phyloP scores from a whole-genome alignment of 2,888 invertebrate species.

The Torymus texanus region DNA sequence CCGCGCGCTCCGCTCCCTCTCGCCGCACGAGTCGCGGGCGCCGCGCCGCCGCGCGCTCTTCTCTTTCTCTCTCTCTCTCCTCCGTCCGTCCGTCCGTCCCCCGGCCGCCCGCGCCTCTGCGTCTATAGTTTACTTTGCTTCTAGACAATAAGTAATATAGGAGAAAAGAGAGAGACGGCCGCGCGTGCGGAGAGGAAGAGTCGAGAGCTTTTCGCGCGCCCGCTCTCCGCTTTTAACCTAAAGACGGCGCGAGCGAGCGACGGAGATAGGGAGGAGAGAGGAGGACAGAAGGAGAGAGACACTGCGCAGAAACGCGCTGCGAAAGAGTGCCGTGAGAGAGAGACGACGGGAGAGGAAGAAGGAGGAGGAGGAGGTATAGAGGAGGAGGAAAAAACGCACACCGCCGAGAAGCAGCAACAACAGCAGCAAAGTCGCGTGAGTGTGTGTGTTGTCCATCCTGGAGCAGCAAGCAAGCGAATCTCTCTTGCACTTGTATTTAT shows the following conservation, averaged over 20 bases:
- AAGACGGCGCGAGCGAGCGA: slow-evolving; percentile 21
- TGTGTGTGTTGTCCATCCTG: not conserved
- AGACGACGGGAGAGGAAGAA: not conserved
- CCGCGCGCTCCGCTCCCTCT: too few species aligned
- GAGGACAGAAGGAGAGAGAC: slow-evolving; percentile 3
- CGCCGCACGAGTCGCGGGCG: slow-evolving; percentile 41
- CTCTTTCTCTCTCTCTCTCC: too few species aligned
- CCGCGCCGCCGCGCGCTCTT: slow-evolving; percentile 54
- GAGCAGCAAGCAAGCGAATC: slow-evolving; percentile 13
- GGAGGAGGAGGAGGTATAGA: not conserved
- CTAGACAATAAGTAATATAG: too few species aligned
- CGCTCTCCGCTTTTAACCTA: slow-evolving; percentile 11
- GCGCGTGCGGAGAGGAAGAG: not conserved
- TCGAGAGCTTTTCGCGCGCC: not conserved
- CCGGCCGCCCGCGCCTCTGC: slow-evolving; percentile 9
- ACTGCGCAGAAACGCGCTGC: slow-evolving; percentile 34
- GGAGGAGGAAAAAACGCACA: too few species aligned
- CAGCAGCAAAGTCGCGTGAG: not conserved
- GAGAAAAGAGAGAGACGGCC: not conserved
- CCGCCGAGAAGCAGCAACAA: not conserved
- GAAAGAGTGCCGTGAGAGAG: not conserved
- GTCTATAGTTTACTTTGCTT: not conserved
- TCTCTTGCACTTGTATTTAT: too few species aligned
- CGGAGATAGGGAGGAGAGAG: slow-evolving; percentile 36
- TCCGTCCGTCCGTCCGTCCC: slow-evolving; percentile 49